Conservation (phyloP, 2,113 vertebrate genomes). For the Noturus placidus region DNA sequence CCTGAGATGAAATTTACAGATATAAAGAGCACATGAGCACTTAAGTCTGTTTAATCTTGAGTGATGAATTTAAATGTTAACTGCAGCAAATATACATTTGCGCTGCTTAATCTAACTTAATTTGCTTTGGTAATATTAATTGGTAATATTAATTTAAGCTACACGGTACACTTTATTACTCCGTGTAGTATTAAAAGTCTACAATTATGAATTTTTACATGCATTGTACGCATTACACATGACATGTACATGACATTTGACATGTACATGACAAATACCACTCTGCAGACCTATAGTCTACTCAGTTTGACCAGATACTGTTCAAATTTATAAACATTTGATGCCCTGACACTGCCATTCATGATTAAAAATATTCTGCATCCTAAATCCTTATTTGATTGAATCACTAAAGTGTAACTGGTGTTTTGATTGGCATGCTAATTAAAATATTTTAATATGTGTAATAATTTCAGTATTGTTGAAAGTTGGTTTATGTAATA, state of each 20-base stretch:
- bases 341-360: constrained; percentile 28
- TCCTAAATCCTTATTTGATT: constrained; percentile 17
- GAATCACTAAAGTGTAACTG: constrained; percentile 26
- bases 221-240: constrained; percentile 9
- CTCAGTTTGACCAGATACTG: constrained; percentile 40
- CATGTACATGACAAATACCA: background rate
- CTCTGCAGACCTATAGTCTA: constrained; percentile 20
- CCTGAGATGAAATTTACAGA: constrained; percentile 15
- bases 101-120: background rate
- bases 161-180: background rate
- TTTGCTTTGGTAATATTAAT: background rate
- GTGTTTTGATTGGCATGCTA: constrained; percentile 31
- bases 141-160: background rate
- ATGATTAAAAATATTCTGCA: constrained; percentile 29
- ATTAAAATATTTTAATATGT: constrained; percentile 6
- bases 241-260: too few relatives aligned
- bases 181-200: background rate
- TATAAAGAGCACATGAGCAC: constrained; percentile 31
- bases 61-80: constrained; percentile 1
- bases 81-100: constrained; percentile 13
- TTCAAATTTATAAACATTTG: constrained; percentile 19
- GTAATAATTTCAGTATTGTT: constrained; percentile 13
- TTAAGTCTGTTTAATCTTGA: constrained; percentile 23
- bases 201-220: constrained; percentile 1
- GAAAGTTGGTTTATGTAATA: constrained; percentile 13